Percentiles rank a stretch among this genome's conserved stretches.
These are phyloP conservation scores for Anabas testudineus DNA, from an alignment of 2,797 vertebrate genomes.

Conservation along the genomic window DNA sequence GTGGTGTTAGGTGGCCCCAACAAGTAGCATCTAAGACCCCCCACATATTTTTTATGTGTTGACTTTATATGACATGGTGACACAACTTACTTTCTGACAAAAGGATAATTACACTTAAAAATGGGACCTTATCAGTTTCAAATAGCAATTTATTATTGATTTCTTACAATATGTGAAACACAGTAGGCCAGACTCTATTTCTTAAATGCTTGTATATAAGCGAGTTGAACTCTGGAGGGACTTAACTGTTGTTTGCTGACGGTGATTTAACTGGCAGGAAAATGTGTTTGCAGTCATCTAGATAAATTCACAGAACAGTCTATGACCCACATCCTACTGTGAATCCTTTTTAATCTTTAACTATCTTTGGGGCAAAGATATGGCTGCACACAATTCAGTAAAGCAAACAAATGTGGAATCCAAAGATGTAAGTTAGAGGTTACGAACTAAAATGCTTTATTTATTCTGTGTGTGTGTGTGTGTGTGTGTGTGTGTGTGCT, in stretches of 20 bases:
- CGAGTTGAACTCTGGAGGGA: neutral
- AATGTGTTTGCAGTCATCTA: neutral
- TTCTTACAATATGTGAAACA: neutral
- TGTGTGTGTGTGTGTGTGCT: no score
- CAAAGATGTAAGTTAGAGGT: neutral
- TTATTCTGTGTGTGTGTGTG: neutral
- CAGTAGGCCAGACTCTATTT: neutral
- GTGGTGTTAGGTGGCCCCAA: no score
- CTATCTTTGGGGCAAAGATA: neutral
- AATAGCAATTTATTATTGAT: neutral
- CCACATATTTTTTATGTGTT: no score
- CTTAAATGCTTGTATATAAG: neutral
- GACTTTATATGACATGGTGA: no score
- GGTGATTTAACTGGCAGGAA: neutral
- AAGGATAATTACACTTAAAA: no score
- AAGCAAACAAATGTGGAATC: neutral
- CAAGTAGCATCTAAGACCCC: no score
- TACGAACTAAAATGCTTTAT: neutral
- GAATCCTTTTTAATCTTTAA: slow-evolving; percentile 48
- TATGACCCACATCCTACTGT: slow-evolving; percentile 20
- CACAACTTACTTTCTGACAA: no score
- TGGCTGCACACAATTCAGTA: neutral
- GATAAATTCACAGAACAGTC: neutral
- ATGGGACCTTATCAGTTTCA: neutral
- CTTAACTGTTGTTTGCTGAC: neutral